These are phyloP conservation scores for Drosophila repleta DNA, from an alignment of 1,140 invertebrate species.

Conservation along the genomic window DNA sequence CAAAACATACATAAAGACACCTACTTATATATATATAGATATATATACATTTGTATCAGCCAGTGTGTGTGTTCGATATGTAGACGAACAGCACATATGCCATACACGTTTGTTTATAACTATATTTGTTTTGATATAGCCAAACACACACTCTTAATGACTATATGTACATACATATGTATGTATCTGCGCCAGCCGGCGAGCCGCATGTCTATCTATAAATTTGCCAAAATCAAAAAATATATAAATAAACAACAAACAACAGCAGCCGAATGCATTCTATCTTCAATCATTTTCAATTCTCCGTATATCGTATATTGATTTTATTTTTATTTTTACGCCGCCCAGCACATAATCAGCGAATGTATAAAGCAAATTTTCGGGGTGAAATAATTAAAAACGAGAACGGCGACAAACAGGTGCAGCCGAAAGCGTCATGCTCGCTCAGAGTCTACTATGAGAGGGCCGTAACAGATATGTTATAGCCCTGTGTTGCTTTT, in stretches of 20 bases:
- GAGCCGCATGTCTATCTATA: slow-evolving; percentile 31
- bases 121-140: slow-evolving; percentile 6
- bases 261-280: slow-evolving; percentile 39
- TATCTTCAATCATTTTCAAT: slow-evolving; percentile 49
- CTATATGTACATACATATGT: too few relatives aligned
- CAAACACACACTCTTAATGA: slow-evolving; percentile 39
- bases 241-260: too few relatives aligned
- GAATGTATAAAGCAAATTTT: slow-evolving; percentile 41
- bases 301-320: background rate
- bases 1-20: slow-evolving; percentile 13
- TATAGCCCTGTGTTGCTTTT: too few relatives aligned
- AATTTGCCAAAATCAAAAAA: slow-evolving; percentile 29
- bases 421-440: too few relatives aligned
- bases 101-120: slow-evolving; percentile 17
- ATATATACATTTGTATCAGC: background rate
- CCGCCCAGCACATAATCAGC: slow-evolving; percentile 54
- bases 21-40: background rate
- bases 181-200: slow-evolving; percentile 14
- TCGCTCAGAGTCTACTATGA: too few relatives aligned
- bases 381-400: slow-evolving; percentile 12
- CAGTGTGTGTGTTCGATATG: slow-evolving; percentile 5
- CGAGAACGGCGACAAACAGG: background rate
- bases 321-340: slow-evolving; percentile 50
- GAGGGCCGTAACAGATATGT: too few relatives aligned
- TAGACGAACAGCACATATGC: background rate